These are phyloP conservation scores for Panagrolaimus sp. DNA, from an alignment of 1,140 invertebrate species.

Conservation along the genomic window DNA sequence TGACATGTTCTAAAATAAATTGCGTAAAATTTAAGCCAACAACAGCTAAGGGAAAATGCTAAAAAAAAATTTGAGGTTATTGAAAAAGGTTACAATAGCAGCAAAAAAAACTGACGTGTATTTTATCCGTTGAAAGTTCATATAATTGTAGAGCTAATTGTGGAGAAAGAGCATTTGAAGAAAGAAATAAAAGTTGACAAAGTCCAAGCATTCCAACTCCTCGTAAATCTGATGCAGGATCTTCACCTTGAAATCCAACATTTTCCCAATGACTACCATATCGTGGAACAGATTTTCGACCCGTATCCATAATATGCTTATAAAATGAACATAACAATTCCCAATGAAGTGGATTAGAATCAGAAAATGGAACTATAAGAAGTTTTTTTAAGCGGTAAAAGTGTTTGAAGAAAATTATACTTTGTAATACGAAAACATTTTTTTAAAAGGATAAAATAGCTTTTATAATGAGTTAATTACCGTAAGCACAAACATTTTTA, in stretches of 20 bases:
- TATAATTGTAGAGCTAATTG: not conserved
- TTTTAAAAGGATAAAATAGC: too few species aligned
- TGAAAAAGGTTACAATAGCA: not conserved
- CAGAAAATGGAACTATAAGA: slow-evolving; percentile 2
- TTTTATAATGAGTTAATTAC: too few species aligned
- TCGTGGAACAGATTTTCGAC: not conserved
- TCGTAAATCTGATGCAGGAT: slow-evolving; percentile 18
- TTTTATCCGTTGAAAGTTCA: slow-evolving; percentile 13
- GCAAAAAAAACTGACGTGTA: not conserved
- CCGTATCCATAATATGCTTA: slow-evolving; percentile 1
- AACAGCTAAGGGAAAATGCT: slow-evolving; percentile 17
- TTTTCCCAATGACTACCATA: slow-evolving; percentile 15
- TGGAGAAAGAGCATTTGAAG: slow-evolving; percentile 4
- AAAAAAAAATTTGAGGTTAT: not conserved
- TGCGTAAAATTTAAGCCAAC: slow-evolving; percentile 19
- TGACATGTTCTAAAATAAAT: slow-evolving; percentile 9
- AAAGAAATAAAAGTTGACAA: slow-evolving; percentile 18
- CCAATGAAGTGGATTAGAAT: slow-evolving; percentile 13
- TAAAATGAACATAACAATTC: slow-evolving; percentile 12
- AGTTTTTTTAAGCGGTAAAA: not conserved
- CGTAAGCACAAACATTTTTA: too few species aligned
- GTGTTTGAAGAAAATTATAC: too few species aligned
- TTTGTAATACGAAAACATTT: too few species aligned
- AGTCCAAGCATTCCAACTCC: slow-evolving; percentile 16
- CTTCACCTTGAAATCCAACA: slow-evolving; percentile 12